Conservation (phyloP, 2,888 invertebrate species). For the Baronia brevicornis region DNA sequence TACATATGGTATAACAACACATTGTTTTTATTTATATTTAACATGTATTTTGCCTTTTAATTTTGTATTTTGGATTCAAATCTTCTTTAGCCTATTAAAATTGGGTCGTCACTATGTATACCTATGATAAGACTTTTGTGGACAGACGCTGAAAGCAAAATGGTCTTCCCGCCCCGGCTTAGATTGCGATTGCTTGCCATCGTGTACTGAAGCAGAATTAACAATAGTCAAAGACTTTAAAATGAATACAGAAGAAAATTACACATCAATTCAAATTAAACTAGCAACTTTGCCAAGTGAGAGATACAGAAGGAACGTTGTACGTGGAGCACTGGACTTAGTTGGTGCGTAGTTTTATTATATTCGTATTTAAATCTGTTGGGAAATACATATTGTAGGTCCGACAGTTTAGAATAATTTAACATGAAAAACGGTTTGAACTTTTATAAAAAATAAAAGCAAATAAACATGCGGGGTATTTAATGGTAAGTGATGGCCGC, state of each 20-base stretch:
- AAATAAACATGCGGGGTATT: too few relatives aligned
- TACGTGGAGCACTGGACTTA: constrained; percentile 82
- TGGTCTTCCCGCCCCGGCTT: constrained; percentile 76
- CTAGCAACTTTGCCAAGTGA: constrained; percentile 81
- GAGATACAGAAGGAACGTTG: constrained; percentile 82
- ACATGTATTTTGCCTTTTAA: too few relatives aligned
- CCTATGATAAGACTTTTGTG: too few relatives aligned
- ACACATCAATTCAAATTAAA: constrained; percentile 74
- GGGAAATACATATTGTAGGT: too few relatives aligned
- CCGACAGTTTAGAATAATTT: too few relatives aligned
- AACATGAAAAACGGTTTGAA: too few relatives aligned
- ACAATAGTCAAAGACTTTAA: constrained; percentile 76
- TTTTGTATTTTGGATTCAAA: not conserved
- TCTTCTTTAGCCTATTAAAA: too few relatives aligned
- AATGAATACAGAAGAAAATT: constrained; percentile 34
- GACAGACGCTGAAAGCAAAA: constrained; percentile 54
- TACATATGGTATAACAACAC: too few relatives aligned
- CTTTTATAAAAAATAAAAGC: too few relatives aligned
- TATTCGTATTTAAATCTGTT: constrained; percentile 2
- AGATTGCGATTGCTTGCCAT: constrained; percentile 81
- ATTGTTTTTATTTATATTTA: too few relatives aligned
- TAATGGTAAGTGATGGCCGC: too few relatives aligned
- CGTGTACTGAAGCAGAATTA: constrained; percentile 84
- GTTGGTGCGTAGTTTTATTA: constrained; percentile 72
- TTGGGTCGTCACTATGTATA: too few relatives aligned